Conservation (phyloP, 2,113 vertebrate species). For the Phylloscopus trochilus region DNA sequence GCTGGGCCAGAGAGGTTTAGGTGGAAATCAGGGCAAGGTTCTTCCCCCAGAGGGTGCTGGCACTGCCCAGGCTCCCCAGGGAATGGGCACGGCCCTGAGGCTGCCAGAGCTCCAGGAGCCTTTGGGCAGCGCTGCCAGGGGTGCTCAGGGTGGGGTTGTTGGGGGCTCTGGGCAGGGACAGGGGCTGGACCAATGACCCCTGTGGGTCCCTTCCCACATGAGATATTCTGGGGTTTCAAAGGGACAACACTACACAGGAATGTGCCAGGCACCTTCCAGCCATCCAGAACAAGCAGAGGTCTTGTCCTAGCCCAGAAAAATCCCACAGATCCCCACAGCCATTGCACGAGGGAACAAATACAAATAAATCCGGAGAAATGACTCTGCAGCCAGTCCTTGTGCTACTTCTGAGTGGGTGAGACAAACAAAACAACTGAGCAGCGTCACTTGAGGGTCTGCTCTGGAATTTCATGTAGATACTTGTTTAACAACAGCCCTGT, state of each 20-base stretch:
- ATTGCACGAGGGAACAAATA: not conserved
- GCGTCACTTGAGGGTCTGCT: not conserved
- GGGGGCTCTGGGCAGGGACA: not conserved
- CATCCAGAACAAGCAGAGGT: not conserved
- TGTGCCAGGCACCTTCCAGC: not conserved
- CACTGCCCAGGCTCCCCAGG: not conserved
- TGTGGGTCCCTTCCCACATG: fast-evolving
- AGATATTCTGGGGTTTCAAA: not conserved
- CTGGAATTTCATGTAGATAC: not conserved
- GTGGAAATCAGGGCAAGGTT: not conserved
- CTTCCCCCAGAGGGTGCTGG: not conserved
- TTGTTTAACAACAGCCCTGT: not conserved
- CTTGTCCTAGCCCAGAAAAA: not conserved
- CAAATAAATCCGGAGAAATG: not conserved
- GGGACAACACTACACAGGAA: fast-evolving
- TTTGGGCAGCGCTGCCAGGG: not conserved
- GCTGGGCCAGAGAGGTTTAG: not conserved
- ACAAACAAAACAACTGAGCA: not conserved
- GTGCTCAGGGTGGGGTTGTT: not conserved
- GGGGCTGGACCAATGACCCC: fast-evolving
- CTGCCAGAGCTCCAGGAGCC: not conserved
- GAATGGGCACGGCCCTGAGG: not conserved
- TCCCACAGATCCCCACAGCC: not conserved
- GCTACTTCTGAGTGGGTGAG: not conserved
- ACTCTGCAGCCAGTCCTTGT: not conserved